Conservation (phyloP, 2,113 vertebrate species). For the Muntiacus muntjak region DNA sequence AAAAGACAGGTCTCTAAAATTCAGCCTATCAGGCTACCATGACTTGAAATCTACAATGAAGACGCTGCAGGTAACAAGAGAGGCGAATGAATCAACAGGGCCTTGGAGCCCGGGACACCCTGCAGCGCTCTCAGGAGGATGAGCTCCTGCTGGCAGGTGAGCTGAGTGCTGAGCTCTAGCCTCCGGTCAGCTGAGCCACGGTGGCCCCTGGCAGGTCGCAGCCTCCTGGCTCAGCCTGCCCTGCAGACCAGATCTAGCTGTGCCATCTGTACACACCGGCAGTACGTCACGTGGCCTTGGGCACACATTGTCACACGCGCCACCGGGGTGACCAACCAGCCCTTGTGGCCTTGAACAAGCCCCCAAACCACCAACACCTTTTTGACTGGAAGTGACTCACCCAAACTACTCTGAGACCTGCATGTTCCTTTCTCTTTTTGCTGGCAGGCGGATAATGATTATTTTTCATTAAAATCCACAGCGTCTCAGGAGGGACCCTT, state of each 20-base stretch:
- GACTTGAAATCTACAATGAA: neutral
- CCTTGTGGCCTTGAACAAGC: neutral
- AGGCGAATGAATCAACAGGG: neutral
- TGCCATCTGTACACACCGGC: neutral
- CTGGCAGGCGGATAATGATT: neutral
- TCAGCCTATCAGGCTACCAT: neutral
- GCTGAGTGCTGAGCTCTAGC: neutral
- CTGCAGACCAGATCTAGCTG: neutral
- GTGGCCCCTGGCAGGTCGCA: neutral
- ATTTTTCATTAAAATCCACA: neutral
- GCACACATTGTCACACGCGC: rapidly evolving
- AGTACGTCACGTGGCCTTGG: rapidly evolving
- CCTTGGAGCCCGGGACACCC: rapidly evolving
- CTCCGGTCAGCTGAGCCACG: rapidly evolving
- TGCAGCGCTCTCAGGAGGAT: too few relatives aligned
- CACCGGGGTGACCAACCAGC: neutral
- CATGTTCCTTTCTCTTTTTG: neutral
- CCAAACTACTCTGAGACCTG: neutral
- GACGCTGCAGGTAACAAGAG: neutral
- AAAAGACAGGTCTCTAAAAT: neutral
- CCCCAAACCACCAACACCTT: neutral
- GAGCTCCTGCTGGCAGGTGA: neutral
- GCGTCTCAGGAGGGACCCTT: neutral
- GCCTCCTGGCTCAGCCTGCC: neutral
- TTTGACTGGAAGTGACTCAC: neutral